These are phyloP conservation scores for Helicoverpa zea DNA, from an alignment of 1,140 invertebrate species.

Conservation along the genomic window DNA sequence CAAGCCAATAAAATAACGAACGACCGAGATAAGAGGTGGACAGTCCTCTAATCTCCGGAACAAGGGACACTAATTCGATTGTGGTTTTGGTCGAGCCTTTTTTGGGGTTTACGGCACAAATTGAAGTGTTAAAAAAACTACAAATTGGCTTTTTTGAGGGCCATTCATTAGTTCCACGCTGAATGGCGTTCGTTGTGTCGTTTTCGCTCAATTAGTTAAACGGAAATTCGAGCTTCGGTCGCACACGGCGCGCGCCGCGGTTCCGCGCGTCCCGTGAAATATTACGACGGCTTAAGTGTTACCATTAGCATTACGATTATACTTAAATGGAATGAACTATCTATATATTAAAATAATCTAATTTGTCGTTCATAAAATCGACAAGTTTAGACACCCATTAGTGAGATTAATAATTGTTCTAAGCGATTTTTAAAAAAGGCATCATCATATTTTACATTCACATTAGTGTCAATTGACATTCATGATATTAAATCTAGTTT, in stretches of 20 bases:
- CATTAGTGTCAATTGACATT: constrained; percentile 14
- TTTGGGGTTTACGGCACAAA: constrained; percentile 85
- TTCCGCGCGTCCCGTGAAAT: constrained; percentile 31
- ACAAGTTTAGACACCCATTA: constrained; percentile 1
- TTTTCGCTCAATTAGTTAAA: constrained; percentile 86
- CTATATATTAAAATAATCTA: constrained; percentile 28
- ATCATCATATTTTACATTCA: constrained; percentile 6
- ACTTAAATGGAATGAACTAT: constrained; percentile 41
- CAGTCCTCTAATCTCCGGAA: constrained; percentile 85
- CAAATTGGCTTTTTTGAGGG: constrained; percentile 83
- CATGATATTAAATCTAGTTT: constrained; percentile 4
- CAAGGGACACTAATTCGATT: constrained; percentile 87
- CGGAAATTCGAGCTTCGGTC: constrained; percentile 75
- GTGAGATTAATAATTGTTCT: constrained; percentile 15
- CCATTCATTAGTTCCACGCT: constrained; percentile 84
- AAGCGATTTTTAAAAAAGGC: constrained; percentile 10
- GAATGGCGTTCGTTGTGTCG: constrained; percentile 81
- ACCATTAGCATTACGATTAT: constrained; percentile 42
- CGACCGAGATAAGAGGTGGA: constrained; percentile 84
- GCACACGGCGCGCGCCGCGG: constrained; percentile 67
- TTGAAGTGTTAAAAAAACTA: constrained; percentile 86
- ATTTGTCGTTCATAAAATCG: constrained; percentile 33
- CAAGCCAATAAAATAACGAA: constrained; percentile 87
- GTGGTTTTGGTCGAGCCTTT: constrained; percentile 84
- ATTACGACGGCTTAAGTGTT: constrained; percentile 47